Evolutionary conservation across 2,797 vertebrate genomes (phyloP).

Genomic region (Anguilla anguilla): DNA sequence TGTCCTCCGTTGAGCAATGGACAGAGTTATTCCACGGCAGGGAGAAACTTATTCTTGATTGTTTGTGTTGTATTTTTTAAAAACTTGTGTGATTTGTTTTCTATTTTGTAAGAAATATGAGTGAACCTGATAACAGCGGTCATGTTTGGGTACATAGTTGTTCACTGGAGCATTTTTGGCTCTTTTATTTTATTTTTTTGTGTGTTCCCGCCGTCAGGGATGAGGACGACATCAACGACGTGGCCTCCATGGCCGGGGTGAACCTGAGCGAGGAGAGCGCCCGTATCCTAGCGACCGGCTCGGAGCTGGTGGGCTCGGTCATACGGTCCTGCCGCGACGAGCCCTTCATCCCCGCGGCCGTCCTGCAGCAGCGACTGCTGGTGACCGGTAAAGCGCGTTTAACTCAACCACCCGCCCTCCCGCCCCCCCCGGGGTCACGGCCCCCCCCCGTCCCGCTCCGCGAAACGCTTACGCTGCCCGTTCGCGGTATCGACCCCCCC

Average conservation of each 20-base stretch:
- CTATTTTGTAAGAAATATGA: not conserved
- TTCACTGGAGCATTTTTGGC: not conserved
- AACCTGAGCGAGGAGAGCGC: constrained; percentile 79
- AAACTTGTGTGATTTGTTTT: not conserved
- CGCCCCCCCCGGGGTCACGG: not conserved
- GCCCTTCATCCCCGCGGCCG: constrained; percentile 77
- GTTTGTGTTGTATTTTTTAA: not conserved
- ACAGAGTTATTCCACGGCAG: not conserved
- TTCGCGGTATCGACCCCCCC: not conserved
- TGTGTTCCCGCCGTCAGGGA: constrained; percentile 60
- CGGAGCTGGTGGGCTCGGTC: constrained; percentile 77
- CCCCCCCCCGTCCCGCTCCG: not conserved
- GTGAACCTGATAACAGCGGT: not conserved
- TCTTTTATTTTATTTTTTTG: not conserved
- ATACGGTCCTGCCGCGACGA: constrained; percentile 86
- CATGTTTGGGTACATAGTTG: not conserved
- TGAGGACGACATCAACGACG: constrained; percentile 87
- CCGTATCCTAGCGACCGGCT: constrained; percentile 72
- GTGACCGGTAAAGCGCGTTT: constrained; percentile 74
- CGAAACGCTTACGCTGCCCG: not conserved
- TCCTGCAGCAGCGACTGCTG: constrained; percentile 76
- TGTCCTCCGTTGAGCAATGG: not conserved
- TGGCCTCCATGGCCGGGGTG: constrained; percentile 85
- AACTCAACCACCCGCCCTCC: not conserved
- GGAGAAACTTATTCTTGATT: not conserved